These are phyloP conservation scores for Matsumurasca onukii DNA, from an alignment of 1,140 invertebrate species.

Conservation along the genomic window DNA sequence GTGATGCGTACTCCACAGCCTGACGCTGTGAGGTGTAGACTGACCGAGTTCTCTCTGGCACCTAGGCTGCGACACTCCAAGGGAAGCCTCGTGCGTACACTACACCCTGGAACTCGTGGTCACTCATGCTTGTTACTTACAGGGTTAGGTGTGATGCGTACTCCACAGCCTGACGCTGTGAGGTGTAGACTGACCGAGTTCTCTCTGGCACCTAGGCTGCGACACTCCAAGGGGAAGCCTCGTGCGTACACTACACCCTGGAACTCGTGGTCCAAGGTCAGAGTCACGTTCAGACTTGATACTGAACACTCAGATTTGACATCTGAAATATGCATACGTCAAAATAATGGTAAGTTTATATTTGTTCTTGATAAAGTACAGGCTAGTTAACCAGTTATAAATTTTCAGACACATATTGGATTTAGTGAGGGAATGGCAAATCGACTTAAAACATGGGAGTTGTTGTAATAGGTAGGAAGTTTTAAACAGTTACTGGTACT, in stretches of 20 bases:
- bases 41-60: slow-evolving; percentile 3
- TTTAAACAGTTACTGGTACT: background rate
- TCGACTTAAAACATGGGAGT: background rate
- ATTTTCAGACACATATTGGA: background rate
- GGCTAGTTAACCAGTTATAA: background rate
- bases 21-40: slow-evolving; percentile 15
- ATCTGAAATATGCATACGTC: slow-evolving; percentile 16
- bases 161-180: slow-evolving; percentile 29
- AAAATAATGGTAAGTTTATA: background rate
- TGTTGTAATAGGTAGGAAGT: background rate
- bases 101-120: slow-evolving; percentile 29
- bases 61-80: slow-evolving; percentile 29
- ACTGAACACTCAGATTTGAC: slow-evolving; percentile 25
- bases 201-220: slow-evolving; percentile 11
- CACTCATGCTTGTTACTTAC: too few species aligned
- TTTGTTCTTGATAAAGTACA: background rate
- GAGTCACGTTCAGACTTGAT: slow-evolving; percentile 11
- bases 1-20: slow-evolving; percentile 30
- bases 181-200: slow-evolving; percentile 14
- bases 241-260: slow-evolving; percentile 28
- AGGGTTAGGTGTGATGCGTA: slow-evolving; percentile 24
- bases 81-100: slow-evolving; percentile 31
- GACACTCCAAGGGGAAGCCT: slow-evolving; percentile 33
- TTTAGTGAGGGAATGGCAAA: background rate
- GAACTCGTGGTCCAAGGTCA: slow-evolving; percentile 27